A percentile compares a stretch with the other conserved stretches of the same genome.
Evolutionary conservation across 2,888 invertebrate genomes (phyloP).

Genomic region (Tupiocoris notatus): DNA sequence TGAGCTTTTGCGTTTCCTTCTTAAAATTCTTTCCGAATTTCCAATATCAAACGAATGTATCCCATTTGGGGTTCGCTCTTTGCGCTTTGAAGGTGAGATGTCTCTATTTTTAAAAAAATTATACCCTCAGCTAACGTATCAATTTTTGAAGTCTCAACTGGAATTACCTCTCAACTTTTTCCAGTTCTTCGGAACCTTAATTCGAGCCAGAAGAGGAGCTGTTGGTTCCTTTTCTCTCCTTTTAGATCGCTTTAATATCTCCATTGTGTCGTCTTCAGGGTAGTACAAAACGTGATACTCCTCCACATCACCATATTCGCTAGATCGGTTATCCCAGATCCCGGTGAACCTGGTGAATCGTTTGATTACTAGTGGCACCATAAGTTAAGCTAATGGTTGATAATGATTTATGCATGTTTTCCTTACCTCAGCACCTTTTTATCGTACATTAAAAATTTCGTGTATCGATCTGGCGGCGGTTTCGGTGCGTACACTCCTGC

Average conservation of each 20-base stretch:
- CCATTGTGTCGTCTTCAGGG: conserved; percentile 76
- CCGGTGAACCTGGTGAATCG: conserved; percentile 63
- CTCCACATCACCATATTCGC: conserved; percentile 60
- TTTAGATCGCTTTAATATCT: conserved; percentile 36
- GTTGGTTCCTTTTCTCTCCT: conserved; percentile 69
- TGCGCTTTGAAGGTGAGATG: too few relatives aligned
- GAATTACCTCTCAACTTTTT: conserved; percentile 51
- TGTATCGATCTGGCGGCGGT: conserved; percentile 59
- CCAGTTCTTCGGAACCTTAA: conserved; percentile 73
- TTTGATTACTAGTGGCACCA: too few relatives aligned
- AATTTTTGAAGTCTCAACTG: too few relatives aligned
- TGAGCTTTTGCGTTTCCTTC: too few relatives aligned
- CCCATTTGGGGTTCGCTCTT: too few relatives aligned
- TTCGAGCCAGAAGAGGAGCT: conserved; percentile 70
- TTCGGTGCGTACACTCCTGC: conserved; percentile 55
- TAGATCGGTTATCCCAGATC: conserved; percentile 66
- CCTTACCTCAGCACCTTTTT: conserved; percentile 67
- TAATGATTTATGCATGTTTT: too few relatives aligned
- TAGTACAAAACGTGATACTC: conserved; percentile 72
- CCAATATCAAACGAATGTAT: too few relatives aligned
- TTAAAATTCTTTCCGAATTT: too few relatives aligned
- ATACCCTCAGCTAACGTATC: too few relatives aligned
- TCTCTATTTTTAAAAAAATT: too few relatives aligned
- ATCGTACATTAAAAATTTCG: conserved; percentile 73
- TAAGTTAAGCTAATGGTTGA: too few relatives aligned